A percentile compares a stretch with the other conserved stretches of the same genome.
phyloP scores from a whole-genome alignment of 2,888 invertebrate genomes.

The Drosophila anomalata region DNA sequence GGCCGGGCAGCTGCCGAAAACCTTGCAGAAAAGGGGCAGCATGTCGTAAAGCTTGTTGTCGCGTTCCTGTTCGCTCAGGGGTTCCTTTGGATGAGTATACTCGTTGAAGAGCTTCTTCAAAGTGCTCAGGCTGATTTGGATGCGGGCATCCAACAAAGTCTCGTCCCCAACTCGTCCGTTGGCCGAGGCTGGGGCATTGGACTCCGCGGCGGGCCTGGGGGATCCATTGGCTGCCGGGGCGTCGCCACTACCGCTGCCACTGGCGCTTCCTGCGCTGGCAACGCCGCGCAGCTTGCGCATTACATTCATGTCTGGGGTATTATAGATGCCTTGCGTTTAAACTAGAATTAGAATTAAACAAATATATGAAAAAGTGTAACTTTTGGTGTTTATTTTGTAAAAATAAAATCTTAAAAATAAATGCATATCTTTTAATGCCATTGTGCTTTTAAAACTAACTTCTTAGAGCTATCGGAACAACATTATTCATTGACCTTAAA shows the following conservation, averaged over 20 bases:
- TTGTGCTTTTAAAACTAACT: too few relatives aligned
- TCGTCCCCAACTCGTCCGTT: slow-evolving; percentile 85
- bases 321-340: slow-evolving; percentile 31
- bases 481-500: background rate
- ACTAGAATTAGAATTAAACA: slow-evolving; percentile 39
- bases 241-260: slow-evolving; percentile 84
- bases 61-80: slow-evolving; percentile 91
- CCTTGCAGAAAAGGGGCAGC: slow-evolving; percentile 99
- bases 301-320: slow-evolving; percentile 89
- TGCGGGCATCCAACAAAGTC: slow-evolving; percentile 88
- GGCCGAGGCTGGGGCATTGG: slow-evolving; percentile 44
- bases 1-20: slow-evolving; percentile 96
- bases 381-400: too few relatives aligned
- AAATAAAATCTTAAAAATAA: too few relatives aligned
- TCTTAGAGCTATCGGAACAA: background rate
- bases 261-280: slow-evolving; percentile 51
- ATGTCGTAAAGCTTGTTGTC: slow-evolving; percentile 98
- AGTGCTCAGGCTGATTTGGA: slow-evolving; percentile 97
- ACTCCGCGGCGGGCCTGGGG: slow-evolving; percentile 84
- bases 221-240: slow-evolving; percentile 78
- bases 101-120: slow-evolving; percentile 98
- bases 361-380: too few relatives aligned
- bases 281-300: slow-evolving; percentile 93
- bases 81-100: slow-evolving; percentile 94
- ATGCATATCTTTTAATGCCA: too few relatives aligned